Evolutionary conservation across 2,888 invertebrate species (phyloP), one percentile per base, ranked within the genome.

Genomic region (Alloscopus bannaensis): DNA sequence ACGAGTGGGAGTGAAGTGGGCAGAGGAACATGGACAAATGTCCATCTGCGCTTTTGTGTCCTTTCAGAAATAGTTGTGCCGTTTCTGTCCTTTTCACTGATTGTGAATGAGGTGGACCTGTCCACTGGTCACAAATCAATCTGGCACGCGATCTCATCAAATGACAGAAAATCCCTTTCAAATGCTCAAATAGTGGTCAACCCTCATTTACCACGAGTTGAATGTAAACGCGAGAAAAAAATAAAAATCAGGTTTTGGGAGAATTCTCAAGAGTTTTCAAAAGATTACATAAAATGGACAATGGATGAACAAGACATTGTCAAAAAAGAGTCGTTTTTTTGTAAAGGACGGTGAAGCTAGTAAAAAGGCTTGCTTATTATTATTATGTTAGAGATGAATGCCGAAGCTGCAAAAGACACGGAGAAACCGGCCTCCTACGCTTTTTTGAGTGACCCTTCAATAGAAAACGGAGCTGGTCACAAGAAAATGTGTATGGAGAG

Each of bases 71-170:
- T n/a, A n/a, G n/a, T n/a, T 31, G 50, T 50, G 3, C 31, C 60
- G 1, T 60, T n/a, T n/a, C n/a, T n/a, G n/a, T n/a, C n/a, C n/a
- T n/a, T n/a, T n/a, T n/a, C n/a, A n/a, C n/a, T n/a, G n/a, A n/a
- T n/a, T n/a, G n/a, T n/a, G n/a, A n/a, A n/a, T n/a, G n/a, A n/a
- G n/a, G n/a, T 6, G 16, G 36, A 66, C 52, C 52, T 50, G 55
- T 57, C 29, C 22, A 29, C 60, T 59, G 71, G 26, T 62, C 64
- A 64, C 71, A 72, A 64, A 72, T 62, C 62, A 72, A 72, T 62
- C 62, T 1, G 57, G 65, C 73, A 73, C 73, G 64, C 65, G 73
- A 24, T 45, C 36, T 13, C 22, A 55, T 45, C 68, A 68, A 76
- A 50, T 22, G 24, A 18, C 26, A 59, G 50, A 50, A 55, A 24